phyloP scores from a whole-genome alignment of 1,140 invertebrate genomes.

The Polypedilum pembai region DNA sequence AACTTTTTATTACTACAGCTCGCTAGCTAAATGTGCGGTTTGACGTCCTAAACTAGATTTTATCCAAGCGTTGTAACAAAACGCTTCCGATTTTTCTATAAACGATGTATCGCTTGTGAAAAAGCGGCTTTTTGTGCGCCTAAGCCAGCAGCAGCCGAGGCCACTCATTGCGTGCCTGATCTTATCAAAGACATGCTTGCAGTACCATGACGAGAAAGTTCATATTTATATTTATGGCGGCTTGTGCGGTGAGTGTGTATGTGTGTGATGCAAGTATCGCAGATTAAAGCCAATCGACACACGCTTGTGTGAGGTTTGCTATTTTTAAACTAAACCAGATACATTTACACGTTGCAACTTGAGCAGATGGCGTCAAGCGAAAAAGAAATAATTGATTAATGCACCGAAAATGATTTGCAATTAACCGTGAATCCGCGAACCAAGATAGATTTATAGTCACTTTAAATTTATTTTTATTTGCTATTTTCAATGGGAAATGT shows the following conservation, averaged over 20 bases:
- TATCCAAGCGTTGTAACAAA: too few relatives aligned
- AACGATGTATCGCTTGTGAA: background rate
- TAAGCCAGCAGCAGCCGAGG: background rate
- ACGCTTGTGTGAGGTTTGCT: background rate
- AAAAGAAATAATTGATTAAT: background rate
- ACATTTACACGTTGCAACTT: background rate
- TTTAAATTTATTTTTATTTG: background rate
- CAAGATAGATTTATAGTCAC: background rate
- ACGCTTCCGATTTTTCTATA: constrained; percentile 23
- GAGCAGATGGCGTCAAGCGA: background rate
- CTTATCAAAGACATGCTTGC: constrained; percentile 6
- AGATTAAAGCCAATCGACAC: background rate
- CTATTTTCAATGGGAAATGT: background rate
- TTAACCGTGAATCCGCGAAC: background rate
- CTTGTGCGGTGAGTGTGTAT: background rate
- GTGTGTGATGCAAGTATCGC: constrained; percentile 23
- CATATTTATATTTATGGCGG: background rate
- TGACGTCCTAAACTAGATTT: too few relatives aligned
- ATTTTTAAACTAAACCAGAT: background rate
- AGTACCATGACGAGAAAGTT: constrained; percentile 27
- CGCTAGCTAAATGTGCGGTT: too few relatives aligned
- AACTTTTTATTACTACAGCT: too few relatives aligned
- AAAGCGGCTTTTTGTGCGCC: background rate
- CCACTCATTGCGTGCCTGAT: background rate
- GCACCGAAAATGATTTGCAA: background rate